Evolutionary conservation across 2,797 vertebrate species (phyloP).

Genomic region (Ambastaia sidthimunki): DNA sequence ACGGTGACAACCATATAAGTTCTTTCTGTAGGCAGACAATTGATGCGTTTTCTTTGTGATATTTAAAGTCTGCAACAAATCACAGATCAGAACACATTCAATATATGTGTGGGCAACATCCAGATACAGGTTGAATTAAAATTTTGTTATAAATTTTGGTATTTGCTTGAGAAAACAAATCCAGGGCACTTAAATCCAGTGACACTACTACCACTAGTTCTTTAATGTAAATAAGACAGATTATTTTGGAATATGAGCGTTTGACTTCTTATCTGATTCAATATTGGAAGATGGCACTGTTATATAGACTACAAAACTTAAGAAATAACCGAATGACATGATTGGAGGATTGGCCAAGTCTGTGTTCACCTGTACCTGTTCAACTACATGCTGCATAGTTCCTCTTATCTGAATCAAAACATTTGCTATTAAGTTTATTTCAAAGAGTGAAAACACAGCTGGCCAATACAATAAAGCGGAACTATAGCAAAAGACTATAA

Average conservation of each 20-base stretch:
- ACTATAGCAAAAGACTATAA: too few relatives aligned
- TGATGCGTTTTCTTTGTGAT: not conserved
- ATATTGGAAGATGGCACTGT: not conserved
- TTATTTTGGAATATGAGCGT: not conserved
- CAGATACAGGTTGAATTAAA: not conserved
- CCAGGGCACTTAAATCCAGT: slow-evolving; percentile 4
- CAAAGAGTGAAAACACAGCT: not conserved
- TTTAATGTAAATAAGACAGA: slow-evolving; percentile 16
- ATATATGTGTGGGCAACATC: not conserved
- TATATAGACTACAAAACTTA: not conserved
- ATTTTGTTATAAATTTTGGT: slow-evolving; percentile 5
- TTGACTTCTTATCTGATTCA: not conserved
- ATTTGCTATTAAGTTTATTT: not conserved
- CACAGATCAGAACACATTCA: not conserved
- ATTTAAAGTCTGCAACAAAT: not conserved
- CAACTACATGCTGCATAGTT: too few relatives aligned
- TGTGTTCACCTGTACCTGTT: not conserved
- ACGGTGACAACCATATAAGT: not conserved
- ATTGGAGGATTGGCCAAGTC: not conserved
- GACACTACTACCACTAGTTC: not conserved
- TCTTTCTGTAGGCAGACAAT: too few relatives aligned
- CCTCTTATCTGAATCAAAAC: not conserved
- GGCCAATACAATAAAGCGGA: not conserved
- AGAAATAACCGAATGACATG: not conserved
- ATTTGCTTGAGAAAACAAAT: slow-evolving; percentile 37